A percentile compares a stretch with the other conserved stretches of the same genome.
Evolutionary conservation across 2,888 invertebrate genomes (phyloP).

Genomic region (Morpho helenor): DNA sequence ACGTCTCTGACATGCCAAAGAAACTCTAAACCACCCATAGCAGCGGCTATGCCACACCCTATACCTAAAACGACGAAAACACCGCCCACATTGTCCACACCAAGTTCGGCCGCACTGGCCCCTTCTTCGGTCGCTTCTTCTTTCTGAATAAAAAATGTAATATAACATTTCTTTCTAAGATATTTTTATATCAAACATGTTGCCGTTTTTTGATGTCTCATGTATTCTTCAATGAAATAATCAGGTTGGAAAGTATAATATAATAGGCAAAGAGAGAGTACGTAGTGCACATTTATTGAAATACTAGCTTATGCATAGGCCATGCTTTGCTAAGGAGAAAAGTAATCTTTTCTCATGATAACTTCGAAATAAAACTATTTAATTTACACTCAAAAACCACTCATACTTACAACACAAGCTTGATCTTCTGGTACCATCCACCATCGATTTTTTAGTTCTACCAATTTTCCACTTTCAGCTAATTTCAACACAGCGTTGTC

Average conservation of each 20-base stretch:
- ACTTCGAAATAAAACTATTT: no score
- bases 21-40: slow-evolving; percentile 92
- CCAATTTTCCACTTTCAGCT: slow-evolving; percentile 92
- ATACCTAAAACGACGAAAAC: slow-evolving; percentile 91
- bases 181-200: no score
- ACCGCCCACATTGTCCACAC: slow-evolving; percentile 93
- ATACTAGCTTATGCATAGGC: no score
- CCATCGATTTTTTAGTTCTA: slow-evolving; percentile 92
- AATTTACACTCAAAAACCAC: no score
- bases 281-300: no score
- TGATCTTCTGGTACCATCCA: slow-evolving; percentile 87
- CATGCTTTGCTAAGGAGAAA: no score
- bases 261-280: no score
- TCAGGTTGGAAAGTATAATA: no score
- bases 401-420: slow-evolving; percentile 72
- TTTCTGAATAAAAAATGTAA: slow-evolving; percentile 33
- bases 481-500: slow-evolving; percentile 93
- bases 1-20: slow-evolving; percentile 91
- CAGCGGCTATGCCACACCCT: slow-evolving; percentile 85
- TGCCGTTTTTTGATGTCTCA: no score
- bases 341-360: no score
- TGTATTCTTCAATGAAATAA: no score
- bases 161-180: no score
- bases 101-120: slow-evolving; percentile 79
- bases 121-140: slow-evolving; percentile 55